A percentile compares a stretch with the other conserved stretches of the same genome.
These are phyloP conservation scores for Mythimna vitellina DNA, from an alignment of 2,888 invertebrate genomes.

Conservation along the genomic window DNA sequence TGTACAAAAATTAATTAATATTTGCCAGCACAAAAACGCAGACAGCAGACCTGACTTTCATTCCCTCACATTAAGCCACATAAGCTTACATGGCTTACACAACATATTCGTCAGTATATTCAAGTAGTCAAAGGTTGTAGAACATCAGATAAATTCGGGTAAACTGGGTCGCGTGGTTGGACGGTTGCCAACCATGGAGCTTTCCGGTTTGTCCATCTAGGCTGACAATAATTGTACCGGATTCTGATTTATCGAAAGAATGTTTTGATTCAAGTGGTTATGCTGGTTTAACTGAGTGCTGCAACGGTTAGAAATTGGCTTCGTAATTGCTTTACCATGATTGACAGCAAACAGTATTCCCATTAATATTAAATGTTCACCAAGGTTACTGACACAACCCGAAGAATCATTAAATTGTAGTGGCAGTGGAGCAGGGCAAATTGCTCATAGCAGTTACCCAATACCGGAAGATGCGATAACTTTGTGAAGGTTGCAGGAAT, in stretches of 20 bases:
- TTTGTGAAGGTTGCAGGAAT: no score
- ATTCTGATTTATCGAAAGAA: conserved; percentile 10
- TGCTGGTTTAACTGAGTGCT: background rate
- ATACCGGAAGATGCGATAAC: no score
- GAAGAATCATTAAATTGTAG: no score
- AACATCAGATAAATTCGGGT: conserved; percentile 30
- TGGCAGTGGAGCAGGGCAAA: no score
- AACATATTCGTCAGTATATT: conserved; percentile 2
- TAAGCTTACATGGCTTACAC: background rate
- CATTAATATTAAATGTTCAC: no score
- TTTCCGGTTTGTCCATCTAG: conserved; percentile 22
- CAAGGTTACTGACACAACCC: no score
- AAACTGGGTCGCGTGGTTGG: conserved; percentile 21
- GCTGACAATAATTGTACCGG: conserved; percentile 26
- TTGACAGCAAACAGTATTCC: no score
- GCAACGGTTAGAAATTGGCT: background rate
- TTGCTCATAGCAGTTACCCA: no score
- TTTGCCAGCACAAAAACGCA: background rate
- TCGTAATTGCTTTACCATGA: background rate
- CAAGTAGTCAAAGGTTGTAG: conserved; percentile 25
- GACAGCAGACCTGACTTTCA: background rate
- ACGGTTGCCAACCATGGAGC: conserved; percentile 24
- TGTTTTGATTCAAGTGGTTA: background rate
- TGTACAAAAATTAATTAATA: background rate
- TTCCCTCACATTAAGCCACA: background rate